Base-by-base conservation (phyloP, 2,113 vertebrate species). In the Apaloderma vittatum region DNA sequence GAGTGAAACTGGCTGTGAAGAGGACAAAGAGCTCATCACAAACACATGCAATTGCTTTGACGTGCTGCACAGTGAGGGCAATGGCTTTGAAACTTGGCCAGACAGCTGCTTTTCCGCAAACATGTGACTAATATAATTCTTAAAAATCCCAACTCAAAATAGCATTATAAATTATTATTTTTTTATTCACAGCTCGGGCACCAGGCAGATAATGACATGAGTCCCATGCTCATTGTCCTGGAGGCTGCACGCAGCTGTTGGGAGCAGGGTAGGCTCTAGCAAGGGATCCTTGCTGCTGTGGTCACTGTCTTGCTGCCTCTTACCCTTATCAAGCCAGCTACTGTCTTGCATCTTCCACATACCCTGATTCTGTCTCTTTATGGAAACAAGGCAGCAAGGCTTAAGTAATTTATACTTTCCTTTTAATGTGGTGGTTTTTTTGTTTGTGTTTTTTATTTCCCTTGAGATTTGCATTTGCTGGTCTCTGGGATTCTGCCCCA, bases 1-100 rank as follows among this genome's bases (percentile, higher is more conserved):
- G 84, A 57, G 55, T 62, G 84, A 94, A 91, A 62, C 80, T 87
- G 73, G 40, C 93, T 91, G 90, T 70, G 92, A 73, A 91, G 80
- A 37, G 59, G 80, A 89, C 93, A 87, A 93, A 93, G 82, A 66
- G 46, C 83, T 77, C 37, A 7, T 89, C 84, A 2, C 2, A 15
- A 24, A 40, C 55, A 45, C 30, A 15, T 3, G 9, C 14, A 45
- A 70, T 94, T 15, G 76, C 72, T 73, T 49, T 14, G n/a, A 68
- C 19, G 9, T 11, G 23, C 36, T 6, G n/a, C 15, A 9, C 36
- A 10, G 68, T 0, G 4, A 91, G 83, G 62, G 70, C 46, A 52
- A 3, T 24, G 67, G 32, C 55, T 86, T 40, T 73, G 67, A 46
- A 65, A 6, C 71, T 24, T 71, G 63, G 6, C 84, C 67, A 79